Percentiles rank a stretch among this genome's conserved stretches.
phyloP scores from a whole-genome alignment of 1,140 invertebrate species.

The Anastatus disparis region DNA sequence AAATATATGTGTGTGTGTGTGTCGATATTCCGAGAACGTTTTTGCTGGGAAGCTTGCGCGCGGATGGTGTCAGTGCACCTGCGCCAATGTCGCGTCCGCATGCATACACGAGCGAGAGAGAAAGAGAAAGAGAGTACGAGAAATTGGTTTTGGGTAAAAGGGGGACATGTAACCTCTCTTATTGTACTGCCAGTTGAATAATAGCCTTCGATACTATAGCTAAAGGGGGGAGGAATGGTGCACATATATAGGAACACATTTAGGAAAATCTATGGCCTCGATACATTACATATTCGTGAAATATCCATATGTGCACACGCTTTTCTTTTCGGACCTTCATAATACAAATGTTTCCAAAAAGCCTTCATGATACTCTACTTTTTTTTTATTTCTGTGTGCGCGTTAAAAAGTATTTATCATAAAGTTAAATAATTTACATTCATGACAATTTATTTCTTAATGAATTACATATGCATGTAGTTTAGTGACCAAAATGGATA shows the following conservation, averaged over 20 bases:
- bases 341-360: conserved; percentile 28
- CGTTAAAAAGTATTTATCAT: conserved; percentile 22
- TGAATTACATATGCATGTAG: no score
- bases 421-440: no score
- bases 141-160: conserved; percentile 49
- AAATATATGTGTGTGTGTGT: no score
- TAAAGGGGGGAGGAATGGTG: neutral
- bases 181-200: conserved; percentile 45
- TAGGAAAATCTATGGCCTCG: conserved; percentile 36
- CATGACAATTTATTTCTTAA: no score
- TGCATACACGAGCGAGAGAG: neutral
- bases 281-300: conserved; percentile 40
- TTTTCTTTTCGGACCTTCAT: neutral
- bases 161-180: conserved; percentile 46
- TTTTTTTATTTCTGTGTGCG: neutral
- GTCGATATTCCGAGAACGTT: no score
- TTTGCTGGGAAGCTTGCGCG: neutral
- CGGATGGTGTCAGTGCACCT: conserved; percentile 16
- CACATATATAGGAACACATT: no score
- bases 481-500: neutral
- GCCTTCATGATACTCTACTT: neutral
- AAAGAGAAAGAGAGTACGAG: conserved; percentile 36
- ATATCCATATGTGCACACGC: conserved; percentile 24
- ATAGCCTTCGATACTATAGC: conserved; percentile 39
- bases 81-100: conserved; percentile 10